phyloP scores from a whole-genome alignment of 2,797 vertebrate species.

The Pseudotriccus pelzelni region DNA sequence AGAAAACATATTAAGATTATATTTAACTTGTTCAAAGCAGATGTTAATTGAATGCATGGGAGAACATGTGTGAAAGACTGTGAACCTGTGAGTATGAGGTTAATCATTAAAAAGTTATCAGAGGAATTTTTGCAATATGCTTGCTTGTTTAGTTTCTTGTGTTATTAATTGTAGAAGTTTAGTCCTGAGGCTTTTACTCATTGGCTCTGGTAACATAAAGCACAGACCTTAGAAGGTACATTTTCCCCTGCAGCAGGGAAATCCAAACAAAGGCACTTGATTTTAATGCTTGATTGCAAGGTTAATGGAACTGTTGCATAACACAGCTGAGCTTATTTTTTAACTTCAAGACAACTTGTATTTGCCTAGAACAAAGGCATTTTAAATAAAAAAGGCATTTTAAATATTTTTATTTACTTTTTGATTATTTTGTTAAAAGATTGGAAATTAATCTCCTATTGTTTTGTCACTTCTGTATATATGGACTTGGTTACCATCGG shows the following conservation, averaged over 20 bases:
- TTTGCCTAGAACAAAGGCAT: not conserved
- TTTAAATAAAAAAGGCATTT: not conserved
- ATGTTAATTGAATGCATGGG: not conserved
- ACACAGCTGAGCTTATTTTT: constrained; percentile 65
- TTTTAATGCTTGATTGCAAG: constrained; percentile 72
- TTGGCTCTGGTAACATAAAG: constrained; percentile 68
- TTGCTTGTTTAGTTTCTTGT: constrained; percentile 51
- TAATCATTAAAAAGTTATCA: constrained; percentile 35
- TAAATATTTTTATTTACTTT: not conserved
- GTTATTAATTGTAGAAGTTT: constrained; percentile 60
- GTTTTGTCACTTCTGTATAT: not conserved
- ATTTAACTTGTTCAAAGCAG: not conserved
- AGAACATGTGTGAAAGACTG: not conserved
- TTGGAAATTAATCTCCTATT: not conserved
- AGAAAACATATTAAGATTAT: not conserved
- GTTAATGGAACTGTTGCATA: constrained; percentile 71
- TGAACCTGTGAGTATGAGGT: not conserved
- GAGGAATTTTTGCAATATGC: constrained; percentile 65
- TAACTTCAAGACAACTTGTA: not conserved
- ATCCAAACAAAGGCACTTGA: constrained; percentile 48
- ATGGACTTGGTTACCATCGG: not conserved
- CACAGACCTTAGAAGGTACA: constrained; percentile 28
- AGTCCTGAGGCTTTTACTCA: constrained; percentile 19
- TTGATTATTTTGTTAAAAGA: not conserved
- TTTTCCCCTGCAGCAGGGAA: constrained; percentile 60